Conservation (phyloP, 2,113 vertebrate genomes). For the Sorex fumeus region DNA sequence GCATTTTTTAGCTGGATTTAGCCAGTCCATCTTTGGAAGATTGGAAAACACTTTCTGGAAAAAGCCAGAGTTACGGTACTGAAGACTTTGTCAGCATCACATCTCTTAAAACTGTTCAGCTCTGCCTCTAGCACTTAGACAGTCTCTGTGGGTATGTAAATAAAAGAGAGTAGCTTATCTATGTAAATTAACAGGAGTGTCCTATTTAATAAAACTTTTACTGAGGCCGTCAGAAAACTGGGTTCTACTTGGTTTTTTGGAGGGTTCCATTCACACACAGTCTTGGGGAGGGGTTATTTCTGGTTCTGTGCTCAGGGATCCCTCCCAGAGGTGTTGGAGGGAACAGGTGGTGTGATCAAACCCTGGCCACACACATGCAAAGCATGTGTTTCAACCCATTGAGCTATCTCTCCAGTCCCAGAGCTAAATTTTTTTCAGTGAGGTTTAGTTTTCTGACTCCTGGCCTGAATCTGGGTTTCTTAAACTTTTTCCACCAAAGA, state of each 20-base stretch:
- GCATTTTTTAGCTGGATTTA: not conserved
- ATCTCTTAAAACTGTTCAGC: not conserved
- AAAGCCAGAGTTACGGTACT: not conserved
- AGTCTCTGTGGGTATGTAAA: not conserved
- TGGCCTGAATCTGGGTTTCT: not conserved
- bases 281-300: too few species aligned
- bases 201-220: not conserved
- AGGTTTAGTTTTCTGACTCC: not conserved
- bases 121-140: not conserved
- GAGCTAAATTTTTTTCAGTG: not conserved
- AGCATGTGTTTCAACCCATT: too few species aligned
- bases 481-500: not conserved
- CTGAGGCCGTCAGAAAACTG: not conserved
- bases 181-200: not conserved
- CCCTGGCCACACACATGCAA: too few species aligned
- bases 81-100: not conserved
- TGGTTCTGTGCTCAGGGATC: too few species aligned
- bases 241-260: not conserved
- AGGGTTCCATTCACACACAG: too few species aligned
- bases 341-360: too few species aligned
- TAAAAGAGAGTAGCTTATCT: not conserved
- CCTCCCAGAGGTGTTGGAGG: too few species aligned
- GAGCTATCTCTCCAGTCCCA: too few species aligned
- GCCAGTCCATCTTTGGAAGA: not conserved
- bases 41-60: constrained; percentile 22